phyloP scores from a whole-genome alignment of 2,797 vertebrate species.

The Thalassophryne amazonica region DNA sequence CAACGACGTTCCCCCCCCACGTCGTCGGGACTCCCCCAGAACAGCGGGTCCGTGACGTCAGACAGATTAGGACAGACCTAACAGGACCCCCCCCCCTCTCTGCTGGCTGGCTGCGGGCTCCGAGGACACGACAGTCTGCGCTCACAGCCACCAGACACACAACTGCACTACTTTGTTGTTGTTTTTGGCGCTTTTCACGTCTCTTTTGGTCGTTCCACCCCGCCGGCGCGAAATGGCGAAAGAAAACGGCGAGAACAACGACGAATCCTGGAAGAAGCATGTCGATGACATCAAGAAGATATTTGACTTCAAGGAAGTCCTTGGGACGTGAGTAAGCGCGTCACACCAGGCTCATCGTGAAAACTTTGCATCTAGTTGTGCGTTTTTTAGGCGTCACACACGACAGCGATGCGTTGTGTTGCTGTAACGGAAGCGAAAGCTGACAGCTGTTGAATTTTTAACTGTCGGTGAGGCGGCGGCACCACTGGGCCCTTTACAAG shows the following conservation, averaged over 20 bases:
- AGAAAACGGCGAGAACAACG: conserved; percentile 87
- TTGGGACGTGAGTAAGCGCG: conserved; percentile 76
- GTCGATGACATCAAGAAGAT: conserved; percentile 87
- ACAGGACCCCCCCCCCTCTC: conserved; percentile 3
- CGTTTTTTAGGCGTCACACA: conserved; percentile 13
- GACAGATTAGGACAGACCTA: conserved; percentile 61
- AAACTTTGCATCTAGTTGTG: conserved; percentile 54
- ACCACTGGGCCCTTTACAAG: conserved; percentile 8
- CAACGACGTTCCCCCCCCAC: too few relatives aligned
- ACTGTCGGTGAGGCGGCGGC: background rate
- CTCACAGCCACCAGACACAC: conserved; percentile 21
- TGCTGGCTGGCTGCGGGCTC: conserved; percentile 31
- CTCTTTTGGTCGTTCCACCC: background rate
- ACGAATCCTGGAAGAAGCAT: conserved; percentile 87
- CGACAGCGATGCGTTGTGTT: conserved; percentile 3
- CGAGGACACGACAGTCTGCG: conserved; percentile 15
- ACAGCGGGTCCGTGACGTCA: conserved; percentile 65
- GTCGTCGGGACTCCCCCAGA: too few relatives aligned
- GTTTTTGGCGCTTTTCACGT: background rate
- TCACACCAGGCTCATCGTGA: background rate
- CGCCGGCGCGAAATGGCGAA: conserved; percentile 83
- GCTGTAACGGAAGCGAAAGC: conserved; percentile 18
- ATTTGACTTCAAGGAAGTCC: conserved; percentile 88
- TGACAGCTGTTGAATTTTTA: conserved; percentile 65
- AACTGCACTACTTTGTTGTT: conserved; percentile 43